Percentiles rank a stretch among this genome's conserved stretches.
phyloP scores from a whole-genome alignment of 1,140 invertebrate genomes.

The Akabosia matsudoensis region DNA sequence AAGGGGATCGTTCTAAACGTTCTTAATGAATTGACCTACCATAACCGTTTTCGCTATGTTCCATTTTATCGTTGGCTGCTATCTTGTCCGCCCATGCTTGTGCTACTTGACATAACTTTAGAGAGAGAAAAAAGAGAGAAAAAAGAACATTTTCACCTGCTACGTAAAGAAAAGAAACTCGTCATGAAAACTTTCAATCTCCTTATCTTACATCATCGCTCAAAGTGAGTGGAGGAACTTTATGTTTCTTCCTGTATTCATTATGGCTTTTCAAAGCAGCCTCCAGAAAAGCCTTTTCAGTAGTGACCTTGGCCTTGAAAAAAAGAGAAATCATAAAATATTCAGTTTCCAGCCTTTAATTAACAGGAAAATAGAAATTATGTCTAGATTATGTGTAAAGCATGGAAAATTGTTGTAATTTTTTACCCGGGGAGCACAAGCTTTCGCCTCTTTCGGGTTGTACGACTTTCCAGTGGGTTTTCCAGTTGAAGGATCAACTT shows the following conservation, averaged over 20 bases:
- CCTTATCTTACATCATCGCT: conserved; percentile 63
- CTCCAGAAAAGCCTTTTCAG: conserved; percentile 57
- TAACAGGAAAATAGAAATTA: too few relatives aligned
- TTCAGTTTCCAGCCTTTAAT: too few relatives aligned
- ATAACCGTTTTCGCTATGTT: conserved; percentile 51
- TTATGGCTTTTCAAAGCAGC: conserved; percentile 71
- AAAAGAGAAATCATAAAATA: background rate
- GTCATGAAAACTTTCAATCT: too few relatives aligned
- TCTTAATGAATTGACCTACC: background rate
- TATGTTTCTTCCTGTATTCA: conserved; percentile 70
- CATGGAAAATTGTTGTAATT: background rate
- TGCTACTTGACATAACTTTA: conserved; percentile 50
- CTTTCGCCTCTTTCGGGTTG: conserved; percentile 5
- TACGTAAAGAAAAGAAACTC: background rate
- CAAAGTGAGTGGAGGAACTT: conserved; percentile 62
- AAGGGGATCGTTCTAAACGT: background rate
- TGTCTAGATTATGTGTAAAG: too few relatives aligned
- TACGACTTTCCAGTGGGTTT: conserved; percentile 32
- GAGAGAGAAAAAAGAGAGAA: background rate
- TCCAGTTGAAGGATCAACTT: conserved; percentile 29
- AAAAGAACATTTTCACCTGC: background rate
- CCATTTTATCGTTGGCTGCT: conserved; percentile 51
- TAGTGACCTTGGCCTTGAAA: conserved; percentile 33
- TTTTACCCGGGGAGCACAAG: background rate
- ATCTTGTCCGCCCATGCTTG: conserved; percentile 58